Evolutionary conservation across 2,888 invertebrate genomes (phyloP).

Genomic region (Synanthedon myopaeformis): DNA sequence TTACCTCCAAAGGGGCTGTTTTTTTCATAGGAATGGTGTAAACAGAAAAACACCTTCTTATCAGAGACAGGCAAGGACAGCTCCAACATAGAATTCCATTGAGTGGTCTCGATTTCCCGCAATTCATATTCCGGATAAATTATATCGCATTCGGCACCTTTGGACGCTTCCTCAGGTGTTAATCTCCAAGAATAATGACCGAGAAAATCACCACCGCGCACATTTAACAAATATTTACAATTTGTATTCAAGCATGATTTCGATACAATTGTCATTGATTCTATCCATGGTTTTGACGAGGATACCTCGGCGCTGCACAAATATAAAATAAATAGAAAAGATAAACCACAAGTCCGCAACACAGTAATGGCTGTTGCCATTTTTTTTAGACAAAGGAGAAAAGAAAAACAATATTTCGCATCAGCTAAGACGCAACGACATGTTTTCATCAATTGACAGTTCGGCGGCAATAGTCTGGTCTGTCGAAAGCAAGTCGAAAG

Average conservation of each 20-base stretch:
- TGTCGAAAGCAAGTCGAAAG: no score
- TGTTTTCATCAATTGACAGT: constrained; percentile 49
- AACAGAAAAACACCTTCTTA: constrained; percentile 47
- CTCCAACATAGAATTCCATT: constrained; percentile 35
- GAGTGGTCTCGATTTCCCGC: constrained; percentile 36
- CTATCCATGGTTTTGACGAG: constrained; percentile 32
- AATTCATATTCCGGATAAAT: constrained; percentile 50
- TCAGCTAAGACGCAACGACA: constrained; percentile 30
- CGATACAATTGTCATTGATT: constrained; percentile 31
- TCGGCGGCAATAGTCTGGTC: constrained; percentile 46
- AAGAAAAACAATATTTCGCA: constrained; percentile 30
- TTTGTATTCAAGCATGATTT: constrained; percentile 30
- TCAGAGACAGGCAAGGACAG: constrained; percentile 29
- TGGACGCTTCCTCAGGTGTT: constrained; percentile 33
- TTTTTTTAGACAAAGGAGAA: constrained; percentile 22
- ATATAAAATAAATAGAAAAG: constrained; percentile 35
- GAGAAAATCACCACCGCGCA: constrained; percentile 48
- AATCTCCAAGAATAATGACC: constrained; percentile 57
- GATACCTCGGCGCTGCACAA: constrained; percentile 26
- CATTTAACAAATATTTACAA: constrained; percentile 63
- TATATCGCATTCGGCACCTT: constrained; percentile 42
- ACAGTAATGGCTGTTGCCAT: constrained; percentile 44
- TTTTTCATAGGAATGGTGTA: constrained; percentile 27
- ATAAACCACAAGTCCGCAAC: constrained; percentile 64
- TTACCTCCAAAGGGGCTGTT: constrained; percentile 34